Evolutionary conservation across 64 coral and sea anemone genomes (phyloP), one percentile per base, ranked within the genome.

Genomic region (Montipora cactus): DNA sequence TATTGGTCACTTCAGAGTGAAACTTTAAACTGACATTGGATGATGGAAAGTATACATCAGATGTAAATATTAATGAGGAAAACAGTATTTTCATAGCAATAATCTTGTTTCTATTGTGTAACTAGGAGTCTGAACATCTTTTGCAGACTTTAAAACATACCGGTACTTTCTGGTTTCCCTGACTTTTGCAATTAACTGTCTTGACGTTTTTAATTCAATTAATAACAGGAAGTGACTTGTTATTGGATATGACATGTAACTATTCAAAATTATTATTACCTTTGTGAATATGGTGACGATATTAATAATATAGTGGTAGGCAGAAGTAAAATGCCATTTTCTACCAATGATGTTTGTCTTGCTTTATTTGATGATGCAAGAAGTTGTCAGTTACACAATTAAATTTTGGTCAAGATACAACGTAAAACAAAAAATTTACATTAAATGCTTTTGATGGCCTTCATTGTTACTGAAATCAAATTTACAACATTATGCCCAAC

Each of bases 81-180:
- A 86, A 48, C 46, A 84, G 44, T 86, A 86, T 86, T 86, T 86
- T 86, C 82, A 86, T 86, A 86, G 19, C 44, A 68, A 84, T 84
- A 61, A 50, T 86, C 82, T 71, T 86, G 66, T 86, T 71, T 47
- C 47, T 49, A 50, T 86, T 70, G 48, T 50, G 64, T 86, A 22
- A 28, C 45, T 10, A 49, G 19, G 4, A 48, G 82, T 25, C 25
- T 61, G 47, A 12, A 5, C 21, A 47, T 48, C 46, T 86, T 71
- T 81, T 61, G 16, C 22, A 59, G 4, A 72, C 62, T 72, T 25
- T 71, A 15, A 48, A 20, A 13, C 15, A 28, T 68, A 47, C 25
- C 25, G 25, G 25, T 25, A 25, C 25, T 68, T 28, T 49, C 44
- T n/a, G 13, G 20, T 84, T 67, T 81, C n/a, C 21, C 20, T 59